Evolutionary conservation across 2,113 vertebrate species (phyloP).

Genomic region (Dissostichus mawsoni): DNA sequence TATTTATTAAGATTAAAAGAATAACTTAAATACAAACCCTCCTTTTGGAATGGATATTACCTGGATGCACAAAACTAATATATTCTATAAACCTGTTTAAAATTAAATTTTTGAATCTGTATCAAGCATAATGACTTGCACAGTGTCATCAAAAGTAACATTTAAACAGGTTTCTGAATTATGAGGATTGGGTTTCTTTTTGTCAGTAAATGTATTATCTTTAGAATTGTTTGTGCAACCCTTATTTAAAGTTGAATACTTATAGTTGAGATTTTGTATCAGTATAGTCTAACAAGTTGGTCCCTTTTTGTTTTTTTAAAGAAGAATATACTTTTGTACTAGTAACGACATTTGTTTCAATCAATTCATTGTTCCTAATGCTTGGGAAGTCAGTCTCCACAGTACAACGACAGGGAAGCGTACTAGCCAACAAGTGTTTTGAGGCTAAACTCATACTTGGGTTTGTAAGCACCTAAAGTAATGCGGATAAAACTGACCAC

Average conservation of each 20-base stretch:
- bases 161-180: background rate
- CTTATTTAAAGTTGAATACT: too few relatives aligned
- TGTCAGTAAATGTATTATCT: background rate
- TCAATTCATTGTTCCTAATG: background rate
- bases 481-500: slow-evolving; percentile 56
- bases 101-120: background rate
- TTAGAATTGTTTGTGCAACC: background rate
- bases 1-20: background rate
- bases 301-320: too few relatives aligned
- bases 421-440: slow-evolving; percentile 67
- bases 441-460: slow-evolving; percentile 20
- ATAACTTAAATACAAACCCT: background rate
- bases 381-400: background rate
- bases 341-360: background rate
- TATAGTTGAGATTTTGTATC: too few relatives aligned
- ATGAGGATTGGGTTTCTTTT: background rate
- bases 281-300: too few relatives aligned
- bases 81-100: background rate
- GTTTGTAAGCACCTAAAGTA: slow-evolving; percentile 19
- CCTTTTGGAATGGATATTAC: background rate
- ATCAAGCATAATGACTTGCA: background rate
- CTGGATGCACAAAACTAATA: background rate
- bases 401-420: background rate
- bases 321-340: too few relatives aligned
- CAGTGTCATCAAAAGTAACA: background rate